Base-by-base conservation (phyloP, 2,113 vertebrate species). In the Cyprinodon variegatus region DNA sequence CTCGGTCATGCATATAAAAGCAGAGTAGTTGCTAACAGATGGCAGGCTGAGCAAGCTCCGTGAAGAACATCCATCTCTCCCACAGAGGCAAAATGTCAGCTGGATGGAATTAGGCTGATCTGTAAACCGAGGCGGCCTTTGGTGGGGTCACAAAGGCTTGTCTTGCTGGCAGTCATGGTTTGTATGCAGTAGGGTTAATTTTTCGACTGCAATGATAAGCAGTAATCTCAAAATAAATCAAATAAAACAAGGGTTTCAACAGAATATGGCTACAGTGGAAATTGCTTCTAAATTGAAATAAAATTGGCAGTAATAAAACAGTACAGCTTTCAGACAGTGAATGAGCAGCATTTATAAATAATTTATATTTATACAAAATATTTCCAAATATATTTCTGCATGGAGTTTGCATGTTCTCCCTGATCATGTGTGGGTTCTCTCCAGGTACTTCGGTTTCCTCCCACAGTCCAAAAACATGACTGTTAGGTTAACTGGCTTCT, bases 21-120 rank as follows among this genome's bases (percentile, higher is more conserved):
- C 60, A 70, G 88, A 90, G 82, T 86, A 86, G 79, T 81, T 81
- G 82, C 86, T 87, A 87, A 91, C 81, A 57, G 20, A 83, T 82
- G 83, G 83, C 87, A 89, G 88, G 39, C 81, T 62, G 70, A 75
- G 80, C 46, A 20, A 69, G 36, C 78, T 65, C 77, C 86, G 78
- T 88, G 89, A 88, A 83, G 84, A 67, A 50, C 76, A 41, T 81
- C 88, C 88, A 83, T 87, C 81, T 87, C 81, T 85, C 79, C 73
- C 83, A 82, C 72, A 72, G 74, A 57, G 81, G 74, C 65, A 46
- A 74, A 66, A 82, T 76, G 78, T 84, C 85, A 86, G 87, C 72
- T 50, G 67, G 65, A 73, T 83, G 78, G 85, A 82, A 84, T 83
- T 78, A 79, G 72, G 43, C 46, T 37, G 61, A 63, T 50, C 62